Base-by-base conservation (phyloP, 2,888 invertebrate genomes). In the Orgyia antiqua region DNA sequence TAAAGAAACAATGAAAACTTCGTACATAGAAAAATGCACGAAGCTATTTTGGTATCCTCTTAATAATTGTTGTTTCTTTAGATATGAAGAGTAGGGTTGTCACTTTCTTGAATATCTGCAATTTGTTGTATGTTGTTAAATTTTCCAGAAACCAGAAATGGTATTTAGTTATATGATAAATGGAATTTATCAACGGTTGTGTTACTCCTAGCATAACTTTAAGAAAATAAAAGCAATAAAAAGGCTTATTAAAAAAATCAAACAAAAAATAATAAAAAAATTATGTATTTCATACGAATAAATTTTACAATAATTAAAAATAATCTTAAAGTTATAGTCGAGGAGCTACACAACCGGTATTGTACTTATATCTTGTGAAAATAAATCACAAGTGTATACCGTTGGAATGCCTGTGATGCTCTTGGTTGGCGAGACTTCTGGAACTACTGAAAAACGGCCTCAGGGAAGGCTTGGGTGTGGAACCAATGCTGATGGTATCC, bases 401-500 rank as follows among this genome's bases (percentile, higher is more conserved):
- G 45, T 84, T 83, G 60, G 83, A 82, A 63, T 82, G 83, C 52
- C 86, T 65, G 40, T 84, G 82, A 33, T 79, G 82, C 9, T 86
- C 84, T 63, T 83, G 80, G 43, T 80, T 83, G 54, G 91, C 87
- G 51, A 95, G 90, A 51, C 94, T 94, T 46, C 94, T 88, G 50
- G 95, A 95, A 74, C 95, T 95, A 65, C 96, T 95, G 87, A 98
- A 98, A 86, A 98, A 98, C 3, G 98, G 98, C 64, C 97, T 88
- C 45, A 99, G 87, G 50, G 96, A 96, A 25, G 98, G 98, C 74
- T 98, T 98, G 10, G 98, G 98, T 25, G 98, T 98, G 51, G 98
- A 98, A 43, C 96, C 95, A 63, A 98, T 96, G 68, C 97, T 97
- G 89, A 98, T 93, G 29, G 96, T 97, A 77, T 98, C 98, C 87